Evolutionary conservation across 2,888 invertebrate genomes (phyloP), one percentile per base, ranked within the genome.

Genomic region (Azorinus chamasolen): DNA sequence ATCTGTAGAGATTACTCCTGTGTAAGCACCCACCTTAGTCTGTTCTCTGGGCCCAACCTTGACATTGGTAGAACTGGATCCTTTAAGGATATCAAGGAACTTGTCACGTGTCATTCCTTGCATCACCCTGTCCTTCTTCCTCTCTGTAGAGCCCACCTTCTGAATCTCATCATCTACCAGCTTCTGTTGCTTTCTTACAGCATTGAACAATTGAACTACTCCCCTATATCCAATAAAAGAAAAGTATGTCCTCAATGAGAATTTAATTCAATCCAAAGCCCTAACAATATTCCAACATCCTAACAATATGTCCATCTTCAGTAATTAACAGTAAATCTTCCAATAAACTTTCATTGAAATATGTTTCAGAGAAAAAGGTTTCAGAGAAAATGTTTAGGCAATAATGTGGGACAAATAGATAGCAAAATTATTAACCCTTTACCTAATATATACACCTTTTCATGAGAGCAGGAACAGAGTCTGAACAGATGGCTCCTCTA

Each of bases 161-260:
- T 95, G 94, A 59, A 97, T 91, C 93, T 96, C 95, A 68, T 94
- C 95, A 51, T 95, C 95, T 57, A 97, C 93, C 64, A 95, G 95
- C 91, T 95, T 96, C 92, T 98, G 97, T 92, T 98, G 97, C 85
- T 96, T 95, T 87, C 95, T 95, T 0, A 98, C 97, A 39, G 97
- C 96, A 94, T 98, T 98, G 89, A 98, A 98, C 78, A 98, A 94
- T 91, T 98, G 97, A 0, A 98, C 97, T 0, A 98, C 97, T 89
- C 98, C 98, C 92, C 96, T 96, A 84, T 10, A 69, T 69, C 16
- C 72, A 8, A 61, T 14, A 43, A 27, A 24, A 46, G 8, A 24
- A 46, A 27, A 53, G 10, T 22, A 10, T 20, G 12, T 10, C 53
- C 20, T 12, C 24, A 24, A 24, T 10, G 8, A 48, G 22, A 20